A percentile compares a stretch with the other conserved stretches of the same genome.
These are phyloP conservation scores for Lasioglossum calceatum DNA, from an alignment of 2,888 invertebrate species.

Conservation along the genomic window DNA sequence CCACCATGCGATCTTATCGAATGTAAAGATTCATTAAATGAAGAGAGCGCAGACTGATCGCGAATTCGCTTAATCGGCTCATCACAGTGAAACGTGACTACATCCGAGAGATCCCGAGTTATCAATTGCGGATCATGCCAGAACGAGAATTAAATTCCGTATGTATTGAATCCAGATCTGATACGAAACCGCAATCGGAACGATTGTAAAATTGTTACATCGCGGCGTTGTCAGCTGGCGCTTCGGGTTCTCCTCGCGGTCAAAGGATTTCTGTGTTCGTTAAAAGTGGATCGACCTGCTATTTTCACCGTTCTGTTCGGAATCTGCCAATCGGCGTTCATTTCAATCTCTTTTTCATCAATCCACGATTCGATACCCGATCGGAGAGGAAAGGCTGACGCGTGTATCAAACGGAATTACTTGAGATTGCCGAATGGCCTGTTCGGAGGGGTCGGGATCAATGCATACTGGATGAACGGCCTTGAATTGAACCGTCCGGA, in stretches of 20 bases:
- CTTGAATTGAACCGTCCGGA: conserved; percentile 17
- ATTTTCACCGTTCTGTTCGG: conserved; percentile 17
- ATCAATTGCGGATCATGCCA: not conserved
- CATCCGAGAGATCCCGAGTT: not conserved
- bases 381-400: conserved; percentile 25
- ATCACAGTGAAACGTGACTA: not conserved
- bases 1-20: not conserved
- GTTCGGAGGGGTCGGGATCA: not conserved
- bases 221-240: not conserved
- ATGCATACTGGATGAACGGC: not conserved
- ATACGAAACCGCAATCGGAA: conserved; percentile 8
- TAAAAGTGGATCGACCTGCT: conserved; percentile 19
- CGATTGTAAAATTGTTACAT: conserved; percentile 13
- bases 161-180: conserved; percentile 3
- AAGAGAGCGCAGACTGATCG: not conserved
- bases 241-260: not conserved
- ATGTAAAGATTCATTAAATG: not conserved
- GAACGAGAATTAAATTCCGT: not conserved
- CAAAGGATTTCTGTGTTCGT: not conserved
- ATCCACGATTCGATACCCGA: conserved; percentile 55
- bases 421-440: not conserved
- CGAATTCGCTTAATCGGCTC: not conserved
- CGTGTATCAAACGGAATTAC: conserved; percentile 22
- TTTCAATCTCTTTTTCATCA: conserved; percentile 63
- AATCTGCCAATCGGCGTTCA: conserved; percentile 26